Base-by-base conservation (phyloP, 37 sponge, comb jelly and placozoan genomes). In the Oscarella lobularis region DNA sequence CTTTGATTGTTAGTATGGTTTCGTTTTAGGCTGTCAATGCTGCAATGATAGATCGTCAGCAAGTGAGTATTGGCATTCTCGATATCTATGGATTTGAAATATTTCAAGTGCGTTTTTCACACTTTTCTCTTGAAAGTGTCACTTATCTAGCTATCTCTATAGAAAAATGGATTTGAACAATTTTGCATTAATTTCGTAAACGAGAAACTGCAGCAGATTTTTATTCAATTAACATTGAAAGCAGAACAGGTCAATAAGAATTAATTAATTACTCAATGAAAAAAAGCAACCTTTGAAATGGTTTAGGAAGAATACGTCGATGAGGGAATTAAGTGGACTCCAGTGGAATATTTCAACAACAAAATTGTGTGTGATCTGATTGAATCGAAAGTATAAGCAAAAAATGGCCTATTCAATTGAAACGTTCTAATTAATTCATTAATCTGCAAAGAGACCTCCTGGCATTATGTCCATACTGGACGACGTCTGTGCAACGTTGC, bases 41-140 rank as follows among this genome's bases (percentile, higher is more conserved):
- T 38, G 96, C 96, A 27, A 92, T 96, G 90, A 96, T 86, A 81
- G 81, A 82, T 14, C 41, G 35, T 29, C 78, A 83, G 29, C 85
- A 89, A 34, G 75, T 88, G 20, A 85, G 76, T 29, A 85, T 96
- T 74, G 96, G 96, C 31, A 86, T 96, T 0, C 72, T 96, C 66
- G 96, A 96, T 65, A 96, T 96, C 74, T 96, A 96, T 71, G 96
- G 96, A 29, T 96, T 96, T 85, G 96, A 96, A 67, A 96, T 96
- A 34, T 96, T 96, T 40, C 85, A 84, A 82, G 96, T 95, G 38
- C 81, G 68, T 1, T 38, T 33, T 1, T 2, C 74, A 2, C 2
- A 3, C 35, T 32, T 66, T 2, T 73, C 41, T 39, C 31, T 9
- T 2, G 1, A 41, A 31, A 41, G 27, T 78, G 35, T 80, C 60